Conservation (phyloP, 2,888 invertebrate species). For the Dyspetes luteomarginatus region DNA sequence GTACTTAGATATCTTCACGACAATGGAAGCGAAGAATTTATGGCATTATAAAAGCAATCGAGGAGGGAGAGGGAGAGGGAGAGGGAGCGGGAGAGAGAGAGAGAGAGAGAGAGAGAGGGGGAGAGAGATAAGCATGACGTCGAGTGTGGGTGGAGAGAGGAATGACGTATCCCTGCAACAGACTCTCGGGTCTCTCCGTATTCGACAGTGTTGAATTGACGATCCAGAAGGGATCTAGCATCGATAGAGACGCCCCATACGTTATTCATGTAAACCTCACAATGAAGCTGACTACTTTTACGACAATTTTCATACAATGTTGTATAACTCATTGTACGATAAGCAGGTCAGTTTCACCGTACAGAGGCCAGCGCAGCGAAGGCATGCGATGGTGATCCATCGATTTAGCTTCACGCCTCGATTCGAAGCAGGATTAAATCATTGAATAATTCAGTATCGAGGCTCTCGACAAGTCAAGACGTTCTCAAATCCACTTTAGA, state of each 20-base stretch:
- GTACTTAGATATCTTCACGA: slow-evolving; percentile 43
- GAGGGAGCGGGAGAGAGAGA: no score
- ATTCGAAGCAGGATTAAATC: slow-evolving; percentile 36
- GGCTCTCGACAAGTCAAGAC: no score
- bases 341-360: background rate
- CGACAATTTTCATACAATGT: background rate
- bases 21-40: slow-evolving; percentile 41
- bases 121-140: slow-evolving; percentile 48
- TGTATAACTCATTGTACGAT: background rate
- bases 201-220: slow-evolving; percentile 72
- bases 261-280: background rate
- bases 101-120: no score
- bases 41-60: slow-evolving; percentile 30
- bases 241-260: slow-evolving; percentile 15
- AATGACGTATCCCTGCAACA: slow-evolving; percentile 72
- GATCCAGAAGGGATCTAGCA: slow-evolving; percentile 63
- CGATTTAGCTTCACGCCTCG: slow-evolving; percentile 20
- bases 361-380: background rate
- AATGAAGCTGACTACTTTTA: slow-evolving; percentile 11
- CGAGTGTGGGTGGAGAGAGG: slow-evolving; percentile 48
- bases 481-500: no score
- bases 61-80: no score
- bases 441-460: slow-evolving; percentile 49
- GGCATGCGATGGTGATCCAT: slow-evolving; percentile 28
- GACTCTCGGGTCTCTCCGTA: slow-evolving; percentile 58